phyloP scores from a whole-genome alignment of 2,888 invertebrate species.

The Ashinkailepas kermadecensis region DNA sequence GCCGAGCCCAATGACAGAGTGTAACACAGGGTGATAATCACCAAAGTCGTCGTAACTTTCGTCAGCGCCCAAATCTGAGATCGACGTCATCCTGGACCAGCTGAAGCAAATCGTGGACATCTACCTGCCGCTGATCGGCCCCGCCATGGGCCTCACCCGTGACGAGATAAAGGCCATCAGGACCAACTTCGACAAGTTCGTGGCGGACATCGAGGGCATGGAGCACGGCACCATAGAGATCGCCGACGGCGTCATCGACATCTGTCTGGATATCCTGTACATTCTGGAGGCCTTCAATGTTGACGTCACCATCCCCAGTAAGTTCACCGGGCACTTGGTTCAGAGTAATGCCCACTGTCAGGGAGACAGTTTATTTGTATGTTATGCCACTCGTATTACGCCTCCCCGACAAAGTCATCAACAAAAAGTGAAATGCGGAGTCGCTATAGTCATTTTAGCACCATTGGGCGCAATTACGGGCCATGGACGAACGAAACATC shows the following conservation, averaged over 20 bases:
- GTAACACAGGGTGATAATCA: too few relatives aligned
- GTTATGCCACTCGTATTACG: too few relatives aligned
- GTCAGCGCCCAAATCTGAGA: neutral
- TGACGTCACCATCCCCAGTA: neutral
- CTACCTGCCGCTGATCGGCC: neutral
- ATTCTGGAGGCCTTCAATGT: neutral
- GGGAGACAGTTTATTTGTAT: too few relatives aligned
- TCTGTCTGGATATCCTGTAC: neutral
- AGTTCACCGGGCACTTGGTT: neutral
- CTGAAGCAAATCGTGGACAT: neutral
- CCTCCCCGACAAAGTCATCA: too few relatives aligned
- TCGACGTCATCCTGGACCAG: conserved; percentile 1
- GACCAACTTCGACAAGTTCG: neutral
- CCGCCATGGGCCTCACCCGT: neutral
- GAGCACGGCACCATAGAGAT: conserved; percentile 2
- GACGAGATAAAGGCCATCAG: neutral
- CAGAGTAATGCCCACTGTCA: too few relatives aligned
- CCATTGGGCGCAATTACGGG: too few relatives aligned
- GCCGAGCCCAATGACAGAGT: too few relatives aligned
- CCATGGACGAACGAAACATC: too few relatives aligned
- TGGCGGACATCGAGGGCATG: neutral
- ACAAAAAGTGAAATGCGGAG: too few relatives aligned
- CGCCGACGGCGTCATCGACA: neutral
- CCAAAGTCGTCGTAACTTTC: too few relatives aligned
- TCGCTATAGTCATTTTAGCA: too few relatives aligned